Evolutionary conservation across 2,797 vertebrate genomes (phyloP), one percentile per base, ranked within the genome.

Genomic region (Xerus rutilus): DNA sequence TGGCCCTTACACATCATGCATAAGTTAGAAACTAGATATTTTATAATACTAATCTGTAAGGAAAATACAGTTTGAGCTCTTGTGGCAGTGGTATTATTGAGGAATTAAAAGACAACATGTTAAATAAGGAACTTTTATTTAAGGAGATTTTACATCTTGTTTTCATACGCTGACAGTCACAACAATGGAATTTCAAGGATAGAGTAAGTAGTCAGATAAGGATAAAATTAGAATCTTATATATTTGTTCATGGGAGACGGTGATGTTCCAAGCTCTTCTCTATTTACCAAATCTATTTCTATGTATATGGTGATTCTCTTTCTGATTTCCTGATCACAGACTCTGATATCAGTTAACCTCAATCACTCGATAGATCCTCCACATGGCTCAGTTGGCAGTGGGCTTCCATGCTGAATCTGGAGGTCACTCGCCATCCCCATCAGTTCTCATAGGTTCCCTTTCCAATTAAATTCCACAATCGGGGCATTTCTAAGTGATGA

Each of bases 401-500:
- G 39, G 32, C 86, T 93, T 93, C 67, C 30, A 30, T 49, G 52
- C 49, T 88, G 39, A 93, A 92, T 32, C 59, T 32, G 73, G 49
- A 93, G 88, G 23, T 89, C 57, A 64, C 45, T 96, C 89, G 84
- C 67, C 86, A 62, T 64, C 30, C 13, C 32, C 7, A 17, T 47
- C 21, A 30, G 15, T 81, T 62, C 3, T 47, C 69, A 91, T 2
- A 89, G 52, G 25, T 49, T 73, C 30, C 20, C 10, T 67, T 95
- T 84, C 86, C 43, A 78, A 93, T 95, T 91, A 96, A 93, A 79
- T 30, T 18, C 67, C 77, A 14, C 74, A 86, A 91, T 59, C 25
- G 30, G 62, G 72, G 49, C 59, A 89, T 78, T 96, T 97, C 67
- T 76, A 94, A 87, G 52, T 18, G 43, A 5, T 54, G 30, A 52